phyloP scores from a whole-genome alignment of 2,113 vertebrate species.

The Plectropomus leopardus region DNA sequence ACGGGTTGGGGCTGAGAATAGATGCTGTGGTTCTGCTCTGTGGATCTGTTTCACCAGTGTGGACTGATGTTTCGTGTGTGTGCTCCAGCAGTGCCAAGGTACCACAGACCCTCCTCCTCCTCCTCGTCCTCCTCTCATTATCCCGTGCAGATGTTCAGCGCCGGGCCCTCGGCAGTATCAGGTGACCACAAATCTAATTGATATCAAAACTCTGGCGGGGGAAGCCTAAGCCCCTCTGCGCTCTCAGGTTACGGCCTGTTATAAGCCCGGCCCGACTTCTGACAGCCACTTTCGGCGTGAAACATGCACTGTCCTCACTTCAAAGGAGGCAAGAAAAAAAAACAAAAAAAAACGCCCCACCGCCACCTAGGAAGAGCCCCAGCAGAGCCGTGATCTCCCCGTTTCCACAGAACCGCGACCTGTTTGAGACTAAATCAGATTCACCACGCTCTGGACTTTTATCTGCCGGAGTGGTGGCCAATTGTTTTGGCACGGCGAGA shows the following conservation, averaged over 20 bases:
- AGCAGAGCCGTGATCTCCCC: constrained; percentile 33
- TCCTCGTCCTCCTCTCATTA: constrained; percentile 66
- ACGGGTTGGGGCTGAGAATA: too few species aligned
- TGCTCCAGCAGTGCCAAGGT: constrained; percentile 45
- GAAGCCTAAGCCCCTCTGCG: constrained; percentile 71
- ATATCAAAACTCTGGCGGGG: constrained; percentile 81
- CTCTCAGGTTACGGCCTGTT: constrained; percentile 76
- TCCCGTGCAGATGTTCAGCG: constrained; percentile 80
- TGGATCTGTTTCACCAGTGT: constrained; percentile 6
- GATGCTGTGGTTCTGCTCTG: neutral
- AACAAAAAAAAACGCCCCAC: constrained; percentile 56
- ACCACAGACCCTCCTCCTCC: constrained; percentile 34
- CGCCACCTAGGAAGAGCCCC: constrained; percentile 79
- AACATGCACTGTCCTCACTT: constrained; percentile 82
- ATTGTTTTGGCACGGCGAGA: constrained; percentile 84
- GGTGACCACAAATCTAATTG: constrained; percentile 82
- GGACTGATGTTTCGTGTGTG: constrained; percentile 32
- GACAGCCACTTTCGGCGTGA: constrained; percentile 65
- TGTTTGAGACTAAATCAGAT: constrained; percentile 65
- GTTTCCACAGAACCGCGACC: constrained; percentile 35
- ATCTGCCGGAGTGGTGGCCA: constrained; percentile 75
- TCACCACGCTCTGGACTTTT: constrained; percentile 82
- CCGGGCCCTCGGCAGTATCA: constrained; percentile 66
- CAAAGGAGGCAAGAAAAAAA: constrained; percentile 79
- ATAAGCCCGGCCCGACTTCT: constrained; percentile 53